Base-by-base conservation (phyloP, 2,113 vertebrate genomes). In the Hippocampus mohnikei region DNA sequence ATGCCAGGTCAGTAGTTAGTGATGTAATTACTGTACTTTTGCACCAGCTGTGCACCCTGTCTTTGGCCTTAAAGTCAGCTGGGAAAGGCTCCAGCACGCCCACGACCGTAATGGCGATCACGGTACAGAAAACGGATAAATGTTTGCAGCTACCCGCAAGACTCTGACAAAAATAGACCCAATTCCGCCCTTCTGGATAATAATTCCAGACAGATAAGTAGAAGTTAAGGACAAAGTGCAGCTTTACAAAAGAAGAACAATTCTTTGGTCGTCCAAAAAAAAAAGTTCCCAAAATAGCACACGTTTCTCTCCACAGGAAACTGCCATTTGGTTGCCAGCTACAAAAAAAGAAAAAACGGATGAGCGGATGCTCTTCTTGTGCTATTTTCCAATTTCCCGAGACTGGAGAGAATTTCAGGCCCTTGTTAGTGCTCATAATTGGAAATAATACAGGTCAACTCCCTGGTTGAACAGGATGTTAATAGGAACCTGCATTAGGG, bases 351-450 rank as follows among this genome's bases (percentile, higher is more conserved):
- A 50, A 50, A 50, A 50, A 2, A 50, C 18, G 23, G 23, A 27
- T 58, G 48, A 8, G 79, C 87, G 83, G 83, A 85, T 85, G 85
- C 84, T 86, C 74, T 75, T 77, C 59, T 73, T 74, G 60, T 76
- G 33, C 66, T 25, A 80, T 81, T 89, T 89, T 88, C 87, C 87
- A 87, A 75, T 73, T 78, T 72, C 66, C 64, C 62, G 61, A 25
- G 53, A 80, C 64, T 37, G 73, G 37, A 58, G 48, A 40, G 52
- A 60, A 66, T 44, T 78, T 72, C 59, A 65, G 67, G 56, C 69
- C 15, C 55, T 77, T 58, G 27, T 63, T 18, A 5, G 59, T 27
- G 37, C 20, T 58, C 73, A 70, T 83, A 70, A 77, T 50, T 40
- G 25, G 58, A 59, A 69, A 63, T 5, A 11, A 48, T 72, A 40